Conservation (phyloP, 2,113 vertebrate species). For the Columbina picui region DNA sequence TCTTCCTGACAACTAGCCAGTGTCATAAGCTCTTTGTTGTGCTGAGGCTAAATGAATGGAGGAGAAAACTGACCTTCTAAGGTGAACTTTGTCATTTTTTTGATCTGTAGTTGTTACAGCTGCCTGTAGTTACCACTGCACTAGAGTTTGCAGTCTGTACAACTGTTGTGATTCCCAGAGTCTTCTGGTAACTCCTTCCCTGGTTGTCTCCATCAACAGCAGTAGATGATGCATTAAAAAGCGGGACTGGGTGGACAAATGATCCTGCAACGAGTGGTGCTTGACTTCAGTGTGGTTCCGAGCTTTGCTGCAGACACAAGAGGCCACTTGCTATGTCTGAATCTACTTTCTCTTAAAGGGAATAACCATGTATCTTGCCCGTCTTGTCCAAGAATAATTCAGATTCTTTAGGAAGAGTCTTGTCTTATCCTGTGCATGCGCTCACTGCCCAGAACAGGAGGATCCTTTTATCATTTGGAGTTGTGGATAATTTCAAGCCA, state of each 20-base stretch:
- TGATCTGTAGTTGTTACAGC: background rate
- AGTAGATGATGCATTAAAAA: background rate
- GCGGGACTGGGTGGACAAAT: background rate
- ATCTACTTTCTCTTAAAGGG: background rate
- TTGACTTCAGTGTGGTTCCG: background rate
- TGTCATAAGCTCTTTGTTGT: background rate
- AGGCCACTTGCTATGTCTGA: background rate
- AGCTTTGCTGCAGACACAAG: background rate
- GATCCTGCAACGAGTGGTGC: background rate
- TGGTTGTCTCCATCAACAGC: background rate
- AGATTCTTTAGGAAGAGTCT: background rate
- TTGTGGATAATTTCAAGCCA: background rate
- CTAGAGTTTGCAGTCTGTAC: background rate
- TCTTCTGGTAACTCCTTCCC: background rate
- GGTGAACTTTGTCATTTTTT: background rate
- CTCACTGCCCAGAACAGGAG: background rate
- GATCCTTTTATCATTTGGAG: background rate
- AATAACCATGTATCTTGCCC: background rate
- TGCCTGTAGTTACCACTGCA: background rate
- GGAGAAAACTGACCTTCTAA: background rate
- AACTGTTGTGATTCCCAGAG: background rate
- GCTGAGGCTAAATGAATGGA: background rate
- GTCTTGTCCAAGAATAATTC: background rate
- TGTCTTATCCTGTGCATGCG: background rate
- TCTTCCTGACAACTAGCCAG: background rate